Conservation (phyloP, 1,140 invertebrate genomes). For the Notospermus geniculatus region DNA sequence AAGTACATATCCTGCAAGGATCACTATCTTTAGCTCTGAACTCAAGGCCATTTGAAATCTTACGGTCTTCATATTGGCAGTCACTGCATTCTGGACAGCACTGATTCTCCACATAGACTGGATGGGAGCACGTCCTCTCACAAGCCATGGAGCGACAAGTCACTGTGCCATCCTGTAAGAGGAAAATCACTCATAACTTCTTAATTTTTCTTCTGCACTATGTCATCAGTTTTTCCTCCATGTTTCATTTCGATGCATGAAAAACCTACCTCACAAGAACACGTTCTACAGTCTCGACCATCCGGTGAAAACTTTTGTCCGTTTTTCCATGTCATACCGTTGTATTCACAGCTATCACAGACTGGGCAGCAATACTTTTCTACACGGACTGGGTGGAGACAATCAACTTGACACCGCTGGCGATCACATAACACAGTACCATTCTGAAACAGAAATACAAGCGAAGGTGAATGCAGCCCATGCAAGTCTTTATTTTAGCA, state of each 20-base stretch:
- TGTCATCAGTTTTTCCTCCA: conserved; percentile 19
- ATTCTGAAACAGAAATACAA: conserved; percentile 27
- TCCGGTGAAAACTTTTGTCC: conserved; percentile 24
- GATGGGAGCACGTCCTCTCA: conserved; percentile 25
- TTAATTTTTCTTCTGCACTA: too few species aligned
- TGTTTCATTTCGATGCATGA: background rate
- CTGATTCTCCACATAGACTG: conserved; percentile 26
- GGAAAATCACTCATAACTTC: too few species aligned
- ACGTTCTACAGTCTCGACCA: background rate
- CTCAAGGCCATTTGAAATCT: conserved; percentile 2
- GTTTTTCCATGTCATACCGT: conserved; percentile 21
- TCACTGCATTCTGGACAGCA: conserved; percentile 23
- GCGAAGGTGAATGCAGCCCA: background rate
- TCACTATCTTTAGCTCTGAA: background rate
- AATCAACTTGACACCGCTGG: conserved; percentile 32
- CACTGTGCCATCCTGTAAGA: conserved; percentile 26
- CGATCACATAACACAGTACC: conserved; percentile 37
- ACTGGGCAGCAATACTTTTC: conserved; percentile 15
- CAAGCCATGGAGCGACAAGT: conserved; percentile 27
- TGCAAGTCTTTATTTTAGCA: too few species aligned
- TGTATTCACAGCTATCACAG: conserved; percentile 27
- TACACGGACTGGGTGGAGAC: conserved; percentile 27
- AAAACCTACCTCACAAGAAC: background rate
- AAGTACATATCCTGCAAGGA: conserved; percentile 1
- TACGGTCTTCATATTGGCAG: conserved; percentile 9